phyloP scores from a whole-genome alignment of 2,888 invertebrate species.

The Capitulum mitella region DNA sequence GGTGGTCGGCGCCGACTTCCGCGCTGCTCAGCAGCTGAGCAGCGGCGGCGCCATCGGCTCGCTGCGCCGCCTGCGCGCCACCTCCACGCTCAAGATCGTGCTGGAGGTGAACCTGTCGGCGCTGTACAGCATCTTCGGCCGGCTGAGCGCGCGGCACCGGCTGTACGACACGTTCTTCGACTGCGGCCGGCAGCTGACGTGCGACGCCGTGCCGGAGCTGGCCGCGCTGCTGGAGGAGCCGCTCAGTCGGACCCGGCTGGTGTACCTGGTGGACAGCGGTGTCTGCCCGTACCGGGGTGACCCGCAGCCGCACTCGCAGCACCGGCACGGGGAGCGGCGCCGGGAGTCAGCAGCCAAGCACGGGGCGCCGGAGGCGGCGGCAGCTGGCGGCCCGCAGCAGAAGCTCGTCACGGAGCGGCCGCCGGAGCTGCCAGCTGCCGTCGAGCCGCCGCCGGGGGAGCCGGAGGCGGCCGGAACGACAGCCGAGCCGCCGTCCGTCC shows the following conservation, averaged over 20 bases:
- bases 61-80: not conserved
- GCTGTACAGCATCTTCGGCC: slow-evolving; percentile 4
- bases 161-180: slow-evolving; percentile 13
- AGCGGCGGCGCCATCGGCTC: not conserved
- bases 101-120: slow-evolving; percentile 16
- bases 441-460: not conserved
- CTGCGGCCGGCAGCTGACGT: slow-evolving; percentile 11
- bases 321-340: not conserved
- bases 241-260: not conserved
- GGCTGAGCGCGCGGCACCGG: not conserved
- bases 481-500: no score
- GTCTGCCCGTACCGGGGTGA: not conserved
- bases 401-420: not conserved
- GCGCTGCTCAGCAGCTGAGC: not conserved
- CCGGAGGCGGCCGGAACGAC: no score
- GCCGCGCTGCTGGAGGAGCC: not conserved
- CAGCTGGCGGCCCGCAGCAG: no score
- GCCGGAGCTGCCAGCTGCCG: not conserved
- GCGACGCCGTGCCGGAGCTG: not conserved
- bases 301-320: not conserved
- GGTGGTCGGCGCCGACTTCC: slow-evolving; percentile 2
- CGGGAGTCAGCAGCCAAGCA: no score
- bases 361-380: no score
- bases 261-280: not conserved
- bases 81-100: not conserved